Evolutionary conservation across 2,888 invertebrate species (phyloP).

Genomic region (Neoscelio sp.): DNA sequence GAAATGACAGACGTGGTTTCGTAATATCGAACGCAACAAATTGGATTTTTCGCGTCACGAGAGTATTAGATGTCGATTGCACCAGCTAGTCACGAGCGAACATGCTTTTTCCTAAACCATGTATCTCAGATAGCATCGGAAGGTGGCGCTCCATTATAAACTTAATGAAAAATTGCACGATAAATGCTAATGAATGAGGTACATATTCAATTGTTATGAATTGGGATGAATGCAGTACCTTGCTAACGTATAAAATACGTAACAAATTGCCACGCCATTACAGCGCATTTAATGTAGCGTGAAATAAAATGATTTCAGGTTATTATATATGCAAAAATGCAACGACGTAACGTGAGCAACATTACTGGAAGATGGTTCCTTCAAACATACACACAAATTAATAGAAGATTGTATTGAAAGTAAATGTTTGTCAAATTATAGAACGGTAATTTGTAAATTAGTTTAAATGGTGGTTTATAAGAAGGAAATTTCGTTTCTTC

Average conservation of each 20-base stretch:
- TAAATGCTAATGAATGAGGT: slow-evolving; percentile 35
- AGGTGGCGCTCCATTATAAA: slow-evolving; percentile 33
- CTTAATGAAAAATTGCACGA: slow-evolving; percentile 23
- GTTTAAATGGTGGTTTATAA: no score
- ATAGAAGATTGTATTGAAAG: no score
- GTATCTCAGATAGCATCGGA: slow-evolving; percentile 52
- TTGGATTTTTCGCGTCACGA: slow-evolving; percentile 51
- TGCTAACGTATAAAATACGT: neutral
- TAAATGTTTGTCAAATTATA: no score
- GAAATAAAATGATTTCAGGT: slow-evolving; percentile 11
- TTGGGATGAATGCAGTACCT: slow-evolving; percentile 7
- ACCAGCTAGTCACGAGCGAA: slow-evolving; percentile 49
- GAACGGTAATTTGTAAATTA: no score
- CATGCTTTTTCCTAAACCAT: slow-evolving; percentile 37
- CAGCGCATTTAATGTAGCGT: slow-evolving; percentile 1
- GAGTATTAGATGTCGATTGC: slow-evolving; percentile 57
- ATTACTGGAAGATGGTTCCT: no score
- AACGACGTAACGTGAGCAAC: no score
- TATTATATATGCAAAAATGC: no score
- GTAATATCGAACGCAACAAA: slow-evolving; percentile 48
- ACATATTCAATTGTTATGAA: slow-evolving; percentile 20
- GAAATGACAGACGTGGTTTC: slow-evolving; percentile 31
- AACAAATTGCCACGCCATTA: neutral
- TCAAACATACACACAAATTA: no score
- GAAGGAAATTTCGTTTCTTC: no score